phyloP scores from a whole-genome alignment of 2,113 vertebrate species.

The Cochlearius cochlearius region DNA sequence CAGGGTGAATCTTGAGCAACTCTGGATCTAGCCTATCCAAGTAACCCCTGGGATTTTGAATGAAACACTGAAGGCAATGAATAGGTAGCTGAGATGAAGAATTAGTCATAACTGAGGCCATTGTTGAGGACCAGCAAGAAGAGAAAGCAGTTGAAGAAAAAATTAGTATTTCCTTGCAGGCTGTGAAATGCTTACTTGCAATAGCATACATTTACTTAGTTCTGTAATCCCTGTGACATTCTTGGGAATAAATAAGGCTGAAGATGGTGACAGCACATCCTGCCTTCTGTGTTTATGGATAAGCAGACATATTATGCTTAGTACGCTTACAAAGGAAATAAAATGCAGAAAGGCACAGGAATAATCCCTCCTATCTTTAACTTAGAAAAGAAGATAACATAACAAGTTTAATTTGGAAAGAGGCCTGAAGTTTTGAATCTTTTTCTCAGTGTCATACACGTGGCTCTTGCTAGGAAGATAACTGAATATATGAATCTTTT shows the following conservation, averaged over 20 bases:
- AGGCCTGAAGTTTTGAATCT: not conserved
- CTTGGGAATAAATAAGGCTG: not conserved
- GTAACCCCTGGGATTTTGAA: not conserved
- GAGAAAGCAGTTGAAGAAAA: not conserved
- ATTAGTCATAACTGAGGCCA: not conserved
- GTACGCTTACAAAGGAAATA: not conserved
- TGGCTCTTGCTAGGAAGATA: not conserved
- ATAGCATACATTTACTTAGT: not conserved
- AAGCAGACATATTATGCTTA: not conserved
- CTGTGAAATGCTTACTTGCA: not conserved
- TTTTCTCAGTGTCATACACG: not conserved
- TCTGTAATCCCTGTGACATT: not conserved
- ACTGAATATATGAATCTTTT: not conserved
- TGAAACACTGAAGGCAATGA: not conserved
- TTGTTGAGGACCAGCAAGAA: not conserved
- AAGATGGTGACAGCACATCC: not conserved
- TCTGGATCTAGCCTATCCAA: not conserved
- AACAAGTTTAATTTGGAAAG: not conserved
- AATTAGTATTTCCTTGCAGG: not conserved
- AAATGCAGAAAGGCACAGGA: not conserved
- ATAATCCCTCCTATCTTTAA: not conserved
- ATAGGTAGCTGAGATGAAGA: not conserved
- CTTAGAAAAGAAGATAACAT: not conserved
- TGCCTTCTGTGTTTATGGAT: not conserved
- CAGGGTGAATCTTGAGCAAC: not conserved